Evolutionary conservation across 2,888 invertebrate species (phyloP).

Genomic region (Shargacucullia verbasci): DNA sequence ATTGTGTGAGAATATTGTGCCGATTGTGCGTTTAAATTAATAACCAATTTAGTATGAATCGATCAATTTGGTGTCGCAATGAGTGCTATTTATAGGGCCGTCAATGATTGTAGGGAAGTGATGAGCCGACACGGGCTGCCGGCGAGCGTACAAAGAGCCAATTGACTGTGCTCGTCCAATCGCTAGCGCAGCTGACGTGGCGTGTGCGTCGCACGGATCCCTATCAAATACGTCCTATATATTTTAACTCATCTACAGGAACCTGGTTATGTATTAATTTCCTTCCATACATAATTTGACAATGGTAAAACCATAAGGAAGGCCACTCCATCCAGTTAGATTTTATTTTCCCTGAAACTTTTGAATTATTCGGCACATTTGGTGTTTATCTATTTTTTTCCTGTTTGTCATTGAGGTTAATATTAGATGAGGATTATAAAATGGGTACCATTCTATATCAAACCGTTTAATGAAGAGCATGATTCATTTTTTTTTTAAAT

Average conservation of each 20-base stretch:
- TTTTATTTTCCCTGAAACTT: too few relatives aligned
- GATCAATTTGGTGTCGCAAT: slow-evolving; percentile 72
- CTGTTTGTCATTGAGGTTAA: too few relatives aligned
- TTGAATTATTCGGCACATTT: neutral
- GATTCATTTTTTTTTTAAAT: too few relatives aligned
- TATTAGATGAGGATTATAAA: too few relatives aligned
- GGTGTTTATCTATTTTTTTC: too few relatives aligned
- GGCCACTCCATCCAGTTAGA: too few relatives aligned
- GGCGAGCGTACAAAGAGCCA: slow-evolving; percentile 74
- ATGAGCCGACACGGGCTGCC: slow-evolving; percentile 65
- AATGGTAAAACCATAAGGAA: slow-evolving; percentile 5
- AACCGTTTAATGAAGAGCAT: too few relatives aligned
- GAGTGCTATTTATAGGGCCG: slow-evolving; percentile 74
- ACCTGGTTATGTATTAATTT: slow-evolving; percentile 10
- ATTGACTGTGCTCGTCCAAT: slow-evolving; percentile 78
- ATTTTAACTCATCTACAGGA: slow-evolving; percentile 30
- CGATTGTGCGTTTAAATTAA: slow-evolving; percentile 60
- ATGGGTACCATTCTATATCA: too few relatives aligned
- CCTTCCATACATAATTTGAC: slow-evolving; percentile 8
- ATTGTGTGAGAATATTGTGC: slow-evolving; percentile 57
- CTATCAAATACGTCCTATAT: slow-evolving; percentile 35
- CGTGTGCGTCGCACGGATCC: slow-evolving; percentile 50
- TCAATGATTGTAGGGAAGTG: slow-evolving; percentile 71
- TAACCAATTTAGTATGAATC: slow-evolving; percentile 72
- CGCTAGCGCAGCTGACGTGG: slow-evolving; percentile 62